Evolutionary conservation across 2,113 vertebrate genomes (phyloP).

Genomic region (Cyprinodon tularosa): DNA sequence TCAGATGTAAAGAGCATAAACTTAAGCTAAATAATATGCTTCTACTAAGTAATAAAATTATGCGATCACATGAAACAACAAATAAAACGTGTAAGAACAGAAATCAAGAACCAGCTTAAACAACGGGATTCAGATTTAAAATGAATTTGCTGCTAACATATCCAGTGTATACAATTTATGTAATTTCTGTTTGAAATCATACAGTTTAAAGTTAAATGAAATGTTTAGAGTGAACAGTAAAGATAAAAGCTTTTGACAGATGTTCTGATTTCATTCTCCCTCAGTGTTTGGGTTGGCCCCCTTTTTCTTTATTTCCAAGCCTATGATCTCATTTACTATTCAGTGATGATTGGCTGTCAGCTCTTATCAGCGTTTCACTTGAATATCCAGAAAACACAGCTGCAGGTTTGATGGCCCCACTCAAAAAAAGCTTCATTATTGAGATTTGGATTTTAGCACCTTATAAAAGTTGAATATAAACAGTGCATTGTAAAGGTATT

Average conservation of each 20-base stretch:
- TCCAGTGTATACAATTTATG: background rate
- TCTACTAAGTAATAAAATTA: background rate
- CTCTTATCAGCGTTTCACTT: background rate
- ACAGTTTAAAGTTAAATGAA: background rate
- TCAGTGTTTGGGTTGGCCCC: background rate
- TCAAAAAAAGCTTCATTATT: background rate
- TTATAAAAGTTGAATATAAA: background rate
- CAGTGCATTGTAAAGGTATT: background rate
- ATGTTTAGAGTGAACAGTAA: background rate
- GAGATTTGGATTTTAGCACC: background rate
- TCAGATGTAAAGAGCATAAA: background rate
- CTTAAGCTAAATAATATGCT: background rate
- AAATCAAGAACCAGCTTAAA: no score
- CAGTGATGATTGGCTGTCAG: background rate
- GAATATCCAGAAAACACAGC: background rate
- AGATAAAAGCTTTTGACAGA: background rate
- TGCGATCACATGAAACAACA: background rate
- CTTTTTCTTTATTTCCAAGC: background rate
- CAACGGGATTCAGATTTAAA: no score
- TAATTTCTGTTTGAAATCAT: background rate
- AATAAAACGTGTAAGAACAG: background rate
- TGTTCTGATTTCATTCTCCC: background rate
- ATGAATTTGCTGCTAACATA: background rate
- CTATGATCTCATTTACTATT: background rate
- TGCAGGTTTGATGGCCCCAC: background rate